phyloP scores from a whole-genome alignment of 2,888 invertebrate species.

The Labia minor region DNA sequence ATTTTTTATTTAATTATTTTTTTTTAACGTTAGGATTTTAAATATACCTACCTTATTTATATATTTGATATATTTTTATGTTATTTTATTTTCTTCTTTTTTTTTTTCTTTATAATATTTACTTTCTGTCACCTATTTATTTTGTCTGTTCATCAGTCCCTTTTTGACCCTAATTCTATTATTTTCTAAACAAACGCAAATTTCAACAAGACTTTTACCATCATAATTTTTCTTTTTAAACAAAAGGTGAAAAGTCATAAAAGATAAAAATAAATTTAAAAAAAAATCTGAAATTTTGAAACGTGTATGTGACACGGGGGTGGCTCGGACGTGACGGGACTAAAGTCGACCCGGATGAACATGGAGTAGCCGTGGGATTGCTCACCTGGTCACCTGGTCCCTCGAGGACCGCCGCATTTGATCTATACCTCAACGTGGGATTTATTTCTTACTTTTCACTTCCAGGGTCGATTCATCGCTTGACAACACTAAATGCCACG shows the following conservation, averaged over 20 bases:
- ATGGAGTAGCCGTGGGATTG: background rate
- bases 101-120: too few relatives aligned
- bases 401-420: conserved; percentile 13
- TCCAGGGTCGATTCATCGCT: conserved; percentile 21
- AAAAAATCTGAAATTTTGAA: background rate
- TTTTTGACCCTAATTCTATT: background rate
- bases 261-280: background rate
- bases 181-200: background rate
- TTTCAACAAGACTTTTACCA: background rate
- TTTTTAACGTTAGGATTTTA: too few relatives aligned
- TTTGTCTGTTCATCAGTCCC: too few relatives aligned
- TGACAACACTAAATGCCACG: conserved; percentile 21
- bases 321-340: background rate
- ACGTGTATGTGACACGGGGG: background rate
- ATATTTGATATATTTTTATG: too few relatives aligned
- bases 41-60: too few relatives aligned
- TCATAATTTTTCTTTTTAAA: too few relatives aligned
- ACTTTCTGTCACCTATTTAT: too few relatives aligned
- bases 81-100: too few relatives aligned
- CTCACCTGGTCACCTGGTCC: conserved; percentile 13
- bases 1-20: too few relatives aligned
- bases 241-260: too few relatives aligned
- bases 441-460: conserved; percentile 15
- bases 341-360: background rate
- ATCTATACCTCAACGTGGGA: conserved; percentile 2